Evolutionary conservation across 2,888 invertebrate genomes (phyloP).

Genomic region (Diploptera punctata): DNA sequence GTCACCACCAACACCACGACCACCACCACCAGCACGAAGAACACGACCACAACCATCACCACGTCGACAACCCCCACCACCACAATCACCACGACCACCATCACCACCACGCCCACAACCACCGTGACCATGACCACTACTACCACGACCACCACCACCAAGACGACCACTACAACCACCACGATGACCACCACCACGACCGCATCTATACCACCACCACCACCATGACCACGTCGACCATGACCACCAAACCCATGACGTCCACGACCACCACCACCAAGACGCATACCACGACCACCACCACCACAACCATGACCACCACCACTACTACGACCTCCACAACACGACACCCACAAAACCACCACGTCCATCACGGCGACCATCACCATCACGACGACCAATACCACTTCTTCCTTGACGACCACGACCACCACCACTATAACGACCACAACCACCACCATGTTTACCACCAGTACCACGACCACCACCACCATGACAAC

Average conservation of each 20-base stretch:
- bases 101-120: background rate
- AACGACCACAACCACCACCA: too few species aligned
- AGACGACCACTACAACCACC: background rate
- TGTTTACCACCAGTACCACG: too few species aligned
- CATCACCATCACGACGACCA: slow-evolving; percentile 2
- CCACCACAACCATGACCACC: background rate
- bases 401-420: too few species aligned
- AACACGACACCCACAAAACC: background rate
- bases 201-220: background rate
- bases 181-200: background rate
- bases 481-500: too few species aligned
- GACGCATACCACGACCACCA: background rate
- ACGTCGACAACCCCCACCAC: background rate
- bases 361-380: background rate
- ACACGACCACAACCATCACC: background rate
- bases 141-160: background rate
- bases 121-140: background rate
- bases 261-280: background rate
- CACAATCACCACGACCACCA: background rate
- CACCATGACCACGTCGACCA: background rate
- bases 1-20: too few species aligned
- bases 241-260: background rate
- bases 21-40: too few species aligned
- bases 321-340: background rate
- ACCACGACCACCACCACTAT: too few species aligned